phyloP scores from a whole-genome alignment of 2,888 invertebrate genomes.

The Ormyrus labotus region DNA sequence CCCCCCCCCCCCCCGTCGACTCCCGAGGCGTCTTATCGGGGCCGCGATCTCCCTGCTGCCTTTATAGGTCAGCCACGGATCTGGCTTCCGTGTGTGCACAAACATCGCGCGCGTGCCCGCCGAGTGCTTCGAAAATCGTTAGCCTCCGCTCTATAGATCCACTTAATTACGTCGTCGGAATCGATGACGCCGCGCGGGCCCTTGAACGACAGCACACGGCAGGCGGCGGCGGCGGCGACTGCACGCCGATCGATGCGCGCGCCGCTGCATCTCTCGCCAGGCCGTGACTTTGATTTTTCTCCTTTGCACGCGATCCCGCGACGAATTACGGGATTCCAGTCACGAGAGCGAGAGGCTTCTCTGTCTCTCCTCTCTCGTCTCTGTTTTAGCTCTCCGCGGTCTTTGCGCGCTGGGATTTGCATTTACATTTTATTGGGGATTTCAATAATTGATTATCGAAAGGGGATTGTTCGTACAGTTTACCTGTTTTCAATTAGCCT shows the following conservation, averaged over 20 bases:
- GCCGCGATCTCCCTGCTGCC: slow-evolving; percentile 1
- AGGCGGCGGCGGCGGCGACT: no score
- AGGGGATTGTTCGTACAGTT: no score
- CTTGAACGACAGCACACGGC: slow-evolving; percentile 58
- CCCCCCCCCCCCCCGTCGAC: no score
- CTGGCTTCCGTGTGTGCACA: slow-evolving; percentile 69
- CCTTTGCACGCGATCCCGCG: slow-evolving; percentile 15
- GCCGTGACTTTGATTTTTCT: slow-evolving; percentile 59
- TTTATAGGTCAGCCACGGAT: slow-evolving; percentile 67
- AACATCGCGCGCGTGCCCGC: neutral
- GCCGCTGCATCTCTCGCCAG: slow-evolving; percentile 15
- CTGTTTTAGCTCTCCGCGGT: no score
- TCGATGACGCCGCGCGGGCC: slow-evolving; percentile 58
- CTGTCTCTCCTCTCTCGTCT: neutral
- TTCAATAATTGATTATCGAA: no score
- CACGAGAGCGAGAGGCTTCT: no score
- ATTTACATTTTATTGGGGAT: no score
- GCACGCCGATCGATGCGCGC: slow-evolving; percentile 1
- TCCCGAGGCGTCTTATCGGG: no score
- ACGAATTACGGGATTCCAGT: neutral
- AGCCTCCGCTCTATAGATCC: slow-evolving; percentile 56
- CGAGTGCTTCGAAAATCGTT: slow-evolving; percentile 74
- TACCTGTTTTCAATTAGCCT: no score
- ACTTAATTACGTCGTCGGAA: slow-evolving; percentile 57
- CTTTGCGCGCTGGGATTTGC: no score